Base-by-base conservation (phyloP, 2,888 invertebrate genomes). In the Microctonus aethiopoides region DNA sequence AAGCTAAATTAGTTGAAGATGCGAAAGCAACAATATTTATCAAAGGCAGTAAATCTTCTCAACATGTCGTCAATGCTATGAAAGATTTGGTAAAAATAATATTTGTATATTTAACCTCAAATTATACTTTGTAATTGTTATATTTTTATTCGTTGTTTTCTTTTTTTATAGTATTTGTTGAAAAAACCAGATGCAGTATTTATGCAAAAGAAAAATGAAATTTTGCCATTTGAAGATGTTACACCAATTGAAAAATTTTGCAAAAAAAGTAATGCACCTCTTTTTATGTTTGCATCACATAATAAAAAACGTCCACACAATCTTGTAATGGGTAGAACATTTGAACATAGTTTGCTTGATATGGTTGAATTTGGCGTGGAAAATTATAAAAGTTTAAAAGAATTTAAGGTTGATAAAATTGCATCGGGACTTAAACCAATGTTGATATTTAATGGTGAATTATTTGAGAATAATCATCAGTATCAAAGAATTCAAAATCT, bases 221-320 rank as follows among this genome's bases (percentile, higher is more conserved):
- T 97, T 72, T 91, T 95, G 20, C 95, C 98, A 0, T 98, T 99
- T 87, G 99, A 99, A 88, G 94, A 98, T 88, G 89, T 92, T 0
- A 91, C 93, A 0, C 92, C 94, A 3, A 88, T 99, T 74, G 95
- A 91, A 87, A 84, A 91, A 89, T 81, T 89, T 91, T 91, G 93
- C 51, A 90, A 91, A 79, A 98, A 97, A 87, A 91, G 93, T 83
- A 96, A 99, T 87, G 91, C 95, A 13, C 92, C 97, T 0, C 86
- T 99, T 32, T 99, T 99, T 87, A 91, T 95, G 75, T 94, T 98
- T 83, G 96, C 94, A 2, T 94, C 95, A 0, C 95, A 98, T 82
- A 95, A 93, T 63, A 99, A 99, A 87, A 99, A 99, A 84, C 89
- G 98, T 13, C 98, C 98, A 0, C 91, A 98, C 83, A 98, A 98